Percentiles rank a stretch among this genome's conserved stretches.
Conservation (phyloP, 2,113 vertebrate genomes). For the Paracanthobrama guichenoti region DNA sequence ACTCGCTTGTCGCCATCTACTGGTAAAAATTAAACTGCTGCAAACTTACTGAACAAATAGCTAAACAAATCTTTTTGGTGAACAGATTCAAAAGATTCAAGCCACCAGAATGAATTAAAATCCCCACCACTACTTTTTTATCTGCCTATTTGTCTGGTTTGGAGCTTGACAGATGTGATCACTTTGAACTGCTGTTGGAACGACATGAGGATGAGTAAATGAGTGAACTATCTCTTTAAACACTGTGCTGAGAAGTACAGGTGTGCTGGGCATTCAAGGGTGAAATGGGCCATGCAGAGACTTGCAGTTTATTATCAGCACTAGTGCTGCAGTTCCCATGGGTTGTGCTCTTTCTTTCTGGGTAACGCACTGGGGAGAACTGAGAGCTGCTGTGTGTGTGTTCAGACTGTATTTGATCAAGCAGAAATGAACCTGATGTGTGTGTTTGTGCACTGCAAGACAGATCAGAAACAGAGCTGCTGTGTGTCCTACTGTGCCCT, state of each 20-base stretch:
- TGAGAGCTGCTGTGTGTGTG: slow-evolving; percentile 15
- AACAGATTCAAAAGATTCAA: neutral
- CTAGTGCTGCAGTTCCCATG: slow-evolving; percentile 56
- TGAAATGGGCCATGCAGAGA: slow-evolving; percentile 29
- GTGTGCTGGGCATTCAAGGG: slow-evolving; percentile 15
- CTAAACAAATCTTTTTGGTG: neutral
- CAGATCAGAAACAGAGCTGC: slow-evolving; percentile 20
- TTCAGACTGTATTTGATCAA: slow-evolving; percentile 61
- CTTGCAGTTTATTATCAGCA: slow-evolving; percentile 48
- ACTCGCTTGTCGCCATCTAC: neutral
- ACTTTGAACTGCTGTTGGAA: neutral
- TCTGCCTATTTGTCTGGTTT: neutral
- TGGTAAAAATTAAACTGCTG: neutral
- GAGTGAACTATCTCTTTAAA: slow-evolving; percentile 1
- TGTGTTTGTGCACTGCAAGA: slow-evolving; percentile 29
- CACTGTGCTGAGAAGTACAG: neutral
- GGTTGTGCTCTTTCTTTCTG: slow-evolving; percentile 17
- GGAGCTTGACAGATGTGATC: neutral
- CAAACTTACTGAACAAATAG: neutral
- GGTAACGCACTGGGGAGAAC: neutral
- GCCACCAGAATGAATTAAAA: neutral
- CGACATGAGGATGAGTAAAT: neutral
- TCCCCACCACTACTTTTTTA: too few species aligned
- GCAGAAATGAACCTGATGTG: slow-evolving; percentile 56
- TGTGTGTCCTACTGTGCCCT: slow-evolving; percentile 36